These are phyloP conservation scores for Poeciliopsis turrubarensis DNA, from an alignment of 2,113 vertebrate genomes.

Conservation along the genomic window DNA sequence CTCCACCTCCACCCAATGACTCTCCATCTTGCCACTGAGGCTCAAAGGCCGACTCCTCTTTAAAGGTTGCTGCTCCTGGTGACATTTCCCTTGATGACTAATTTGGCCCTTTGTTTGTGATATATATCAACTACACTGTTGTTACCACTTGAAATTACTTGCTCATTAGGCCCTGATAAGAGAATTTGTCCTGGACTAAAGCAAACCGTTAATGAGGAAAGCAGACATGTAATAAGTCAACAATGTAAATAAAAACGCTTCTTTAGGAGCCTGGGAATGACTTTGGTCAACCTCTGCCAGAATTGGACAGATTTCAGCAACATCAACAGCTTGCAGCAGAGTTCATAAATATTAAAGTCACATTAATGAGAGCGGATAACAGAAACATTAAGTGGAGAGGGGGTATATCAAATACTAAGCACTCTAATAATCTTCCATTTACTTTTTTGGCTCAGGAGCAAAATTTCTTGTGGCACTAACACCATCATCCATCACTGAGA, in stretches of 20 bases:
- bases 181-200: slow-evolving; percentile 25
- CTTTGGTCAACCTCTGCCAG: not conserved
- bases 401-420: slow-evolving; percentile 36
- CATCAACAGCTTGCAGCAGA: not conserved
- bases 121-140: slow-evolving; percentile 60
- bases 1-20: slow-evolving; percentile 43
- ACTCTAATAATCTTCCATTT: slow-evolving; percentile 43
- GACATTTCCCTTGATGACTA: slow-evolving; percentile 74
- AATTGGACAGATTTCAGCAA: not conserved
- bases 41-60: slow-evolving; percentile 63
- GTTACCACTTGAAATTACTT: slow-evolving; percentile 41
- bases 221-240: slow-evolving; percentile 18
- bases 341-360: slow-evolving; percentile 21
- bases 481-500: slow-evolving; percentile 50
- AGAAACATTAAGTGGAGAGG: slow-evolving; percentile 15
- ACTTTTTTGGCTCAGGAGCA: slow-evolving; percentile 32
- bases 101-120: slow-evolving; percentile 56
- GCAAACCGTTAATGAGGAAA: slow-evolving; percentile 25
- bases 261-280: not conserved
- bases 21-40: slow-evolving; percentile 46
- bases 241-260: slow-evolving; percentile 10
- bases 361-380: slow-evolving; percentile 31
- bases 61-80: slow-evolving; percentile 68
- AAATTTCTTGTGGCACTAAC: slow-evolving; percentile 25
- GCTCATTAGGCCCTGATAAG: slow-evolving; percentile 42